Evolutionary conservation across 2,797 vertebrate genomes (phyloP).

Genomic region (Urosaurus nigricauda): DNA sequence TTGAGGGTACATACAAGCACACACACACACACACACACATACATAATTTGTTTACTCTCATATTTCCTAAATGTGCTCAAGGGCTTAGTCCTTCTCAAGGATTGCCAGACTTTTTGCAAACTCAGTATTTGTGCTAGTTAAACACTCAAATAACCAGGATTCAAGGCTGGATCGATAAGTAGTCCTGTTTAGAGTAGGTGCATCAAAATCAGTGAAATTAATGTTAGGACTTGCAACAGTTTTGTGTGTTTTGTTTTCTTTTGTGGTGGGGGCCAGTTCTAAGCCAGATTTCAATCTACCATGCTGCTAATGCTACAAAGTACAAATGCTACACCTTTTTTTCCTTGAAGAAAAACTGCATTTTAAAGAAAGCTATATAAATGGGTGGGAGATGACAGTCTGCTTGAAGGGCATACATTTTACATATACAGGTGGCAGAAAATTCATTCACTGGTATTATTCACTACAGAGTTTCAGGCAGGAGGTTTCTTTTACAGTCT

Average conservation of each 20-base stretch:
- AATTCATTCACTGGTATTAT: not conserved
- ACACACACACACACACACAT: no score
- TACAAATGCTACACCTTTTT: not conserved
- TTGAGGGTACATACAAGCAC: no score
- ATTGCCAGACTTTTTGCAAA: not conserved
- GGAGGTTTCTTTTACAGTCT: not conserved
- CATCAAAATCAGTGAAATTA: no score
- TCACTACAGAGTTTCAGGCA: not conserved
- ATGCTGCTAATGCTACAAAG: not conserved
- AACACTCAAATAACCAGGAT: not conserved
- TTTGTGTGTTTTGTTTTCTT: no score
- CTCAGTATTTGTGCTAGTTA: not conserved
- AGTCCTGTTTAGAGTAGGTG: no score
- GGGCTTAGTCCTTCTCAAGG: not conserved
- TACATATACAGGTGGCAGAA: not conserved
- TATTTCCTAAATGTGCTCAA: not conserved
- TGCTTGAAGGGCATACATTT: not conserved
- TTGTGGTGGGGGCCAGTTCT: no score
- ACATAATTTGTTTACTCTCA: not conserved
- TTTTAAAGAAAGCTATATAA: not conserved
- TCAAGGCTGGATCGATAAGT: no score
- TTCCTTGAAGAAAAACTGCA: not conserved
- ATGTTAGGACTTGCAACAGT: no score
- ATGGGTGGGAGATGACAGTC: not conserved
- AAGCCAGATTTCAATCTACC: no score